Percentiles rank a stretch among this genome's conserved stretches.
phyloP scores from a whole-genome alignment of 1,140 invertebrate genomes.

The Lepidurus arcticus region DNA sequence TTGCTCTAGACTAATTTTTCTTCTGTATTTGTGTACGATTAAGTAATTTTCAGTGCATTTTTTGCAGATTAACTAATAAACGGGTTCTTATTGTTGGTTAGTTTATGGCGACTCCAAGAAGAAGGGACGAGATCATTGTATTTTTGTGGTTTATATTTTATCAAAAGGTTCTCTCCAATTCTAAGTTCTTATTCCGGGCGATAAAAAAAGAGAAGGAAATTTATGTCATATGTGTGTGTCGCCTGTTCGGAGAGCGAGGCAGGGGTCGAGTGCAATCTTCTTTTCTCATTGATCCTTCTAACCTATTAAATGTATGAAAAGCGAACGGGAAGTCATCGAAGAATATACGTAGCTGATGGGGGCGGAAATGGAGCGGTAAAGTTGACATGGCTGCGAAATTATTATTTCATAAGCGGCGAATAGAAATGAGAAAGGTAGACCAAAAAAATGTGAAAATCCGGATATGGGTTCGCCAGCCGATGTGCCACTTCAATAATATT shows the following conservation, averaged over 20 bases:
- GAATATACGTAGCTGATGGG: slow-evolving; percentile 3
- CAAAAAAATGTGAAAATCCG: neutral
- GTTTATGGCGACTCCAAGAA: neutral
- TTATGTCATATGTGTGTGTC: neutral
- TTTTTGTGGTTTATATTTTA: neutral
- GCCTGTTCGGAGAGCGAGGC: neutral
- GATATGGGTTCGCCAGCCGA: neutral
- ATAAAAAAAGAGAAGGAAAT: neutral
- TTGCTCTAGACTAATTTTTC: neutral
- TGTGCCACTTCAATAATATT: neutral
- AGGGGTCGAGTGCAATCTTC: neutral
- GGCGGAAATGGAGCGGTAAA: slow-evolving; percentile 12
- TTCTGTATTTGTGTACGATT: neutral
- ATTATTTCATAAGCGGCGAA: neutral
- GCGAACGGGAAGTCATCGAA: slow-evolving; percentile 5
- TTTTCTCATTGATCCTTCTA: neutral
- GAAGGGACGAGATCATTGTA: neutral
- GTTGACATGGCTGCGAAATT: neutral
- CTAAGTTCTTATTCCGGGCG: neutral
- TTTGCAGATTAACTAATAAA: neutral
- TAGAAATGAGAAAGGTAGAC: neutral
- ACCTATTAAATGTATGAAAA: neutral
- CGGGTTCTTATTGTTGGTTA: neutral
- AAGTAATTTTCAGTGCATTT: neutral
- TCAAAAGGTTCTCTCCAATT: neutral